phyloP scores from a whole-genome alignment of 2,797 vertebrate genomes.

The Melanotaenia maccullochi region DNA sequence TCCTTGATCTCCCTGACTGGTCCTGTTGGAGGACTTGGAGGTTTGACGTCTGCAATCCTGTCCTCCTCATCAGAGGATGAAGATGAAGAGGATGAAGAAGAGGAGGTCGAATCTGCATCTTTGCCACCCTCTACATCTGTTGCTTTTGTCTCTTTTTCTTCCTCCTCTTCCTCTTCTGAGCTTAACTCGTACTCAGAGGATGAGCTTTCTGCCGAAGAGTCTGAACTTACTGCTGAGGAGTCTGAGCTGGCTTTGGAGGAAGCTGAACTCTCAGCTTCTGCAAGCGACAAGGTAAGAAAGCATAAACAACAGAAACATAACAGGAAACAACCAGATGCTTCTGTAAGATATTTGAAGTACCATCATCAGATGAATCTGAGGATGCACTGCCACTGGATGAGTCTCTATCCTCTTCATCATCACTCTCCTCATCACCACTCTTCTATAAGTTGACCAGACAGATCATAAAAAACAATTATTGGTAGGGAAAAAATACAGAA shows the following conservation, averaged over 20 bases:
- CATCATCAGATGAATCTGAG: slow-evolving; percentile 91
- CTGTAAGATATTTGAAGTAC: slow-evolving; percentile 70
- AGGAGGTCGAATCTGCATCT: slow-evolving; percentile 64
- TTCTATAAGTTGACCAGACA: slow-evolving; percentile 57
- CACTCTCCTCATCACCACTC: slow-evolving; percentile 78
- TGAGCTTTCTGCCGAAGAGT: slow-evolving; percentile 87
- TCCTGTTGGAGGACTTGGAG: slow-evolving; percentile 51
- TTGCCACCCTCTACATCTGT: slow-evolving; percentile 68
- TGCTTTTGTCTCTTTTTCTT: slow-evolving; percentile 68
- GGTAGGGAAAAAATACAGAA: neutral
- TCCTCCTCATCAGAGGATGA: slow-evolving; percentile 79
- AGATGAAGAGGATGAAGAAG: slow-evolving; percentile 72
- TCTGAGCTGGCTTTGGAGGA: slow-evolving; percentile 86
- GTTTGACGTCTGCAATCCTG: slow-evolving; percentile 50
- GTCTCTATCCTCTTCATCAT: slow-evolving; percentile 77
- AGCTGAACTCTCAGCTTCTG: slow-evolving; percentile 81
- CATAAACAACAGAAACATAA: neutral
- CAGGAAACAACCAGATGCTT: neutral
- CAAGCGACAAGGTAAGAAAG: slow-evolving; percentile 12
- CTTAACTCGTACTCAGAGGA: slow-evolving; percentile 92
- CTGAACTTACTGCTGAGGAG: slow-evolving; percentile 86
- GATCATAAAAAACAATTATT: neutral
- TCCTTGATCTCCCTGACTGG: slow-evolving; percentile 62
- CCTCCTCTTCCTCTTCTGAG: slow-evolving; percentile 88
- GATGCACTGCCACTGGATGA: slow-evolving; percentile 89